phyloP scores from a whole-genome alignment of 1,140 invertebrate genomes.

The Neoseiulus cucumeris region DNA sequence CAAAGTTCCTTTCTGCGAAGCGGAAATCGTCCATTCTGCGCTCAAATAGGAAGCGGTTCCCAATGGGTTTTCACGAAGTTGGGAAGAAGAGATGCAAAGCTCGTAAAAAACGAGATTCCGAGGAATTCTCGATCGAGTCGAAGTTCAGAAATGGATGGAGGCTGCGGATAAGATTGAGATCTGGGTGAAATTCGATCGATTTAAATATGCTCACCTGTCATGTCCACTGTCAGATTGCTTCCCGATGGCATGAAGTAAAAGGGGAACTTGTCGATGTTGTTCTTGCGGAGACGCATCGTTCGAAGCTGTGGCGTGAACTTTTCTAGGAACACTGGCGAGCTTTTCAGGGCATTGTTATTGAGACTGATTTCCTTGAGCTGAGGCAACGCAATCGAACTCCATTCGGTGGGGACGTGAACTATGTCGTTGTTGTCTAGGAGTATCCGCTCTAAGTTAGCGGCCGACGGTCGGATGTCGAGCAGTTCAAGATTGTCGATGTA shows the following conservation, averaged over 20 bases:
- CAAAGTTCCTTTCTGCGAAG: too few species aligned
- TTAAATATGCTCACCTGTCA: not conserved
- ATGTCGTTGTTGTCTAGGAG: slow-evolving; percentile 10
- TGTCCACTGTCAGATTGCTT: not conserved
- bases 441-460: not conserved
- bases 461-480: not conserved
- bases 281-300: not conserved
- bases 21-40: too few species aligned
- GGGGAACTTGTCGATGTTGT: not conserved
- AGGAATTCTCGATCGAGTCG: too few species aligned
- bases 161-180: too few species aligned
- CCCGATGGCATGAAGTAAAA: not conserved
- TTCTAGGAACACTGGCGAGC: not conserved
- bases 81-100: too few species aligned
- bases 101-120: too few species aligned
- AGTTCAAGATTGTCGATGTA: slow-evolving; percentile 7
- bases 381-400: not conserved
- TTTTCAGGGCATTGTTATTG: slow-evolving; percentile 3
- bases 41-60: too few species aligned
- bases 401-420: not conserved
- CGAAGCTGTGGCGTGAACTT: not conserved
- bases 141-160: too few species aligned
- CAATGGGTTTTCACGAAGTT: too few species aligned
- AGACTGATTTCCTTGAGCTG: slow-evolving; percentile 8
- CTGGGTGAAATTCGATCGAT: too few species aligned